phyloP scores from a whole-genome alignment of 2,113 vertebrate genomes.

The Actenoides hombroni region DNA sequence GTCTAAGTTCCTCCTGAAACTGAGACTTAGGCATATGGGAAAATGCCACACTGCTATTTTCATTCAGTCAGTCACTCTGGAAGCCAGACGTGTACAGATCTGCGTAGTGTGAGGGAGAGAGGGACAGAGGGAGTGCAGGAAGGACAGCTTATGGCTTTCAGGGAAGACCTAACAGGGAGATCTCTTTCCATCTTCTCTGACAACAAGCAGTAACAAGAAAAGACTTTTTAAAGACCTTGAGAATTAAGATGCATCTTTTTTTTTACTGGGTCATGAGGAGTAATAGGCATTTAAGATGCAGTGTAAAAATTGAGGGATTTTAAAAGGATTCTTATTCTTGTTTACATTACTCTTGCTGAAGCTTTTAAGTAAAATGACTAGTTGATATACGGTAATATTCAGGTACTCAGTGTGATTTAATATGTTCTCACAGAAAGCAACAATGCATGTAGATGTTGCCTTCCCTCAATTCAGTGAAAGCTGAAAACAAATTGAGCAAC shows the following conservation, averaged over 20 bases:
- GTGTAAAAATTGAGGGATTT: neutral
- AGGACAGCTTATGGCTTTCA: neutral
- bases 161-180: neutral
- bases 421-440: neutral
- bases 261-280: neutral
- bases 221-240: neutral
- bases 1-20: neutral
- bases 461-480: neutral
- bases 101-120: neutral
- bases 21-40: neutral
- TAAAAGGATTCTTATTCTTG: neutral
- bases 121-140: fast-evolving
- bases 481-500: neutral
- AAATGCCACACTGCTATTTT: conserved; percentile 16
- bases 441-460: neutral
- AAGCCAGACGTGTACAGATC: neutral
- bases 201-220: neutral
- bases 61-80: neutral
- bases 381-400: neutral
- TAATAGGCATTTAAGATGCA: neutral
- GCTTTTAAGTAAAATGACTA: neutral
- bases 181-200: neutral
- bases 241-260: neutral
- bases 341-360: neutral
- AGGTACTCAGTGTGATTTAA: neutral